phyloP scores from a whole-genome alignment of 2,797 vertebrate genomes.

The Rachycentron canadum region DNA sequence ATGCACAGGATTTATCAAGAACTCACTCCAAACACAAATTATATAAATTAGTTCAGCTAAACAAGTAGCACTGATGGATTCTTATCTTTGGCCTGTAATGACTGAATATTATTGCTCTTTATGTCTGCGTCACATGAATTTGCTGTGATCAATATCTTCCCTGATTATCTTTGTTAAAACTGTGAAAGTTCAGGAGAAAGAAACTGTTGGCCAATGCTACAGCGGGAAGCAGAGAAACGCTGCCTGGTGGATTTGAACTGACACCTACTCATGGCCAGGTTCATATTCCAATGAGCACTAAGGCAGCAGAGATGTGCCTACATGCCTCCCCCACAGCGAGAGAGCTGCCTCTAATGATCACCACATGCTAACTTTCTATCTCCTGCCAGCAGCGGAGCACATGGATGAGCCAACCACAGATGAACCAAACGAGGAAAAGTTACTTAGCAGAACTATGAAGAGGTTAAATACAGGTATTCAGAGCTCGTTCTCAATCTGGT shows the following conservation, averaged over 20 bases:
- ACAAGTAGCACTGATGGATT: background rate
- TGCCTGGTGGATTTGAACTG: conserved; percentile 75
- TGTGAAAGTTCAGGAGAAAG: conserved; percentile 47
- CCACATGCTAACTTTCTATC: conserved; percentile 74
- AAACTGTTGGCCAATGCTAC: conserved; percentile 39
- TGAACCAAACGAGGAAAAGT: conserved; percentile 27
- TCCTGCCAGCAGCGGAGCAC: conserved; percentile 58
- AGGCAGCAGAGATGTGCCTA: conserved; percentile 80
- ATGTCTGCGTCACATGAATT: background rate
- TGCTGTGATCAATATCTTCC: background rate
- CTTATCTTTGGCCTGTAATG: background rate
- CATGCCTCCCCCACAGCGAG: conserved; percentile 80
- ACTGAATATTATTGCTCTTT: background rate
- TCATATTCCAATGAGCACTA: conserved; percentile 82
- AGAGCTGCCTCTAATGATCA: conserved; percentile 77
- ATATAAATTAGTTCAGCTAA: background rate
- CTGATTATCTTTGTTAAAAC: conserved; percentile 21
- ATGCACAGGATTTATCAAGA: background rate
- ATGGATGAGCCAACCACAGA: conserved; percentile 42
- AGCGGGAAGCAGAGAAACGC: conserved; percentile 53
- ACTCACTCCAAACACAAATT: background rate
- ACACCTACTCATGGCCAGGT: conserved; percentile 81
- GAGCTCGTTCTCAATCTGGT: background rate
- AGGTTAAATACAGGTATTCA: background rate
- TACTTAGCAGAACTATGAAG: conserved; percentile 24